Evolutionary conservation across 2,888 invertebrate genomes (phyloP).

Genomic region (Aspidapion aeneum): DNA sequence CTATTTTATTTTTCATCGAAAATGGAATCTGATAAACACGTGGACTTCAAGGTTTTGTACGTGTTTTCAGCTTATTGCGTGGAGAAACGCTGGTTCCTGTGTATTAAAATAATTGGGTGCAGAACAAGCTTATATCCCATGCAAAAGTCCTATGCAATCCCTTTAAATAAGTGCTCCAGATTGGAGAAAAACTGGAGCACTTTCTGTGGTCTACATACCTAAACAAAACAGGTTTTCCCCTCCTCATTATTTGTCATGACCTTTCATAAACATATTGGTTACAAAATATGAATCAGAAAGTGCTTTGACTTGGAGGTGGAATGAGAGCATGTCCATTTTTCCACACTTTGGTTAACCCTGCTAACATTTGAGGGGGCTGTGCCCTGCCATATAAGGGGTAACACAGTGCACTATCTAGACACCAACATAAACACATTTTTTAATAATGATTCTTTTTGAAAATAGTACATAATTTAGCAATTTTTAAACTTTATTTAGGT

Average conservation of each 20-base stretch:
- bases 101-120: too few species aligned
- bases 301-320: too few species aligned
- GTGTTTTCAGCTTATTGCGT: background rate
- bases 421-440: too few species aligned
- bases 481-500: too few species aligned
- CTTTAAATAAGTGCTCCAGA: background rate
- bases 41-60: slow-evolving; percentile 27
- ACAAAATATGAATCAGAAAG: too few species aligned
- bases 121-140: background rate
- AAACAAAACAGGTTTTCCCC: background rate
- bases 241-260: slow-evolving; percentile 1
- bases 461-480: too few species aligned
- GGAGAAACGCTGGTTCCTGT: background rate
- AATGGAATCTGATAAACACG: slow-evolving; percentile 36
- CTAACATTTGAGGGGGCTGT: too few species aligned
- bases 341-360: too few species aligned
- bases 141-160: background rate
- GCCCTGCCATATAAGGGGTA: too few species aligned
- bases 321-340: too few species aligned
- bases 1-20: slow-evolving; percentile 8
- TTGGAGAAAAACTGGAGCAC: background rate
- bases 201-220: background rate
- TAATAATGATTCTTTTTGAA: too few species aligned
- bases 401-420: too few species aligned
- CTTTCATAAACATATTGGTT: slow-evolving; percentile 2